A percentile compares a stretch with the other conserved stretches of the same genome.
Evolutionary conservation across 2,888 invertebrate species (phyloP).

Genomic region (Caenorhabditis afra): DNA sequence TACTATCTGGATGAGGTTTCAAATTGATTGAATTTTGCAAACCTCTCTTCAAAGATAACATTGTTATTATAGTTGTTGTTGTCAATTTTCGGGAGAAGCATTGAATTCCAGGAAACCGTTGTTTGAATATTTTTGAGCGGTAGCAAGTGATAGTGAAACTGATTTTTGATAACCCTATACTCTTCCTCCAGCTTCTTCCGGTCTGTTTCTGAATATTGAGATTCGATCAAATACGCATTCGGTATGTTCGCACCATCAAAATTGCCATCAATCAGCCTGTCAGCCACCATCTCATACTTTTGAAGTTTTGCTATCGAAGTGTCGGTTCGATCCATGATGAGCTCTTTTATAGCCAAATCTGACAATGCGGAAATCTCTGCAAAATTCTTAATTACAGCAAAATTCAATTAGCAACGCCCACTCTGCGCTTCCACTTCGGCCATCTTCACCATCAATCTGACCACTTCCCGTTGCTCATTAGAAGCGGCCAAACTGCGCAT

Average conservation of each 20-base stretch:
- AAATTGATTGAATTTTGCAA: background rate
- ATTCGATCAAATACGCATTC: background rate
- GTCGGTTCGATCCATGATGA: slow-evolving; percentile 76
- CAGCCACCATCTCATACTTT: slow-evolving; percentile 77
- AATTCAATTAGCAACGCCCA: slow-evolving; percentile 78
- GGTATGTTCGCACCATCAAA: slow-evolving; percentile 71
- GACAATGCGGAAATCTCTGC: slow-evolving; percentile 77
- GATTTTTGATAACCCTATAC: slow-evolving; percentile 77
- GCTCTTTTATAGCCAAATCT: slow-evolving; percentile 75
- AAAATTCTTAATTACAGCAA: slow-evolving; percentile 33
- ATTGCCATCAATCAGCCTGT: slow-evolving; percentile 76
- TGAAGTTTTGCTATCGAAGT: slow-evolving; percentile 76
- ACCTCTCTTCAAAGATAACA: slow-evolving; percentile 38
- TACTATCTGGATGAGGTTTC: background rate
- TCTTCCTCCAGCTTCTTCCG: slow-evolving; percentile 75
- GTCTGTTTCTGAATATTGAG: slow-evolving; percentile 65
- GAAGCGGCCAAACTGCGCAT: slow-evolving; percentile 62
- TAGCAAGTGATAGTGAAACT: slow-evolving; percentile 78
- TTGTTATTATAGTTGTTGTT: slow-evolving; percentile 53
- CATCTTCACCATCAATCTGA: slow-evolving; percentile 91
- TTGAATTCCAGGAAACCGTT: slow-evolving; percentile 77
- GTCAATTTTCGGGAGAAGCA: slow-evolving; percentile 71
- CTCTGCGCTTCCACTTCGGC: slow-evolving; percentile 96
- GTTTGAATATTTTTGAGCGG: slow-evolving; percentile 75
- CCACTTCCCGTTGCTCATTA: slow-evolving; percentile 92